Percentiles rank a stretch among this genome's conserved stretches.
Evolutionary conservation across 1,140 invertebrate species (phyloP).

Genomic region (Drosophila chauvacae): DNA sequence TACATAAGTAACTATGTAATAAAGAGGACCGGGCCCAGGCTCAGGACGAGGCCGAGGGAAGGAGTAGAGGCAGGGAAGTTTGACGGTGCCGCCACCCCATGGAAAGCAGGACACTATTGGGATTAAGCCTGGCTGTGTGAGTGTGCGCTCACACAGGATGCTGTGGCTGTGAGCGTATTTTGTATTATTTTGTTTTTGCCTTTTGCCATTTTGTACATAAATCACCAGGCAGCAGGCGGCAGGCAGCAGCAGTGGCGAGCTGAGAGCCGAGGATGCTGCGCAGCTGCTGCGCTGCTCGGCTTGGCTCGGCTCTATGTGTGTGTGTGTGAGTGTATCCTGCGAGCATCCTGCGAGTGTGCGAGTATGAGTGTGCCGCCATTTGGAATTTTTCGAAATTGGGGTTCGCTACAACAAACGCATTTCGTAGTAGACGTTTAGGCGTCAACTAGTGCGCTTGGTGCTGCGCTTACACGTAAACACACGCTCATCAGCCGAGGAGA

Average conservation of each 20-base stretch:
- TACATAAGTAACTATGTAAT: slow-evolving; percentile 77
- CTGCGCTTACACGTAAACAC: slow-evolving; percentile 81
- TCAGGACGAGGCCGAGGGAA: slow-evolving; percentile 13
- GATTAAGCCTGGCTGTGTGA: slow-evolving; percentile 67
- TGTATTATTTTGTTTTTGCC: slow-evolving; percentile 73
- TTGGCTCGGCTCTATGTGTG: slow-evolving; percentile 18
- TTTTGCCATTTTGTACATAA: slow-evolving; percentile 81
- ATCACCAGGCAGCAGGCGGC: slow-evolving; percentile 62
- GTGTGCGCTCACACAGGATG: slow-evolving; percentile 38
- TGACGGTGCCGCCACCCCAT: slow-evolving; percentile 54
- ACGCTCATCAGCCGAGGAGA: slow-evolving; percentile 62
- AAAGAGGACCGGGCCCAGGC: slow-evolving; percentile 33
- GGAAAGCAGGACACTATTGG: slow-evolving; percentile 74
- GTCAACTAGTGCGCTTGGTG: slow-evolving; percentile 85
- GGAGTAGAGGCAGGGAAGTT: slow-evolving; percentile 22
- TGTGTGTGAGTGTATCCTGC: slow-evolving; percentile 15
- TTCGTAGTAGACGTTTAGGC: slow-evolving; percentile 85
- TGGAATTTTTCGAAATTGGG: slow-evolving; percentile 85
- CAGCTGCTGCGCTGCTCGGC: slow-evolving; percentile 45
- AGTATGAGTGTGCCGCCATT: slow-evolving; percentile 80
- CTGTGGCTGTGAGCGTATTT: slow-evolving; percentile 56
- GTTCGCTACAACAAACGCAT: slow-evolving; percentile 84
- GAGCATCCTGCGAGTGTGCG: slow-evolving; percentile 16
- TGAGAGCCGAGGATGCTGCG: slow-evolving; percentile 57
- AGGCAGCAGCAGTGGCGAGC: slow-evolving; percentile 25